Percentiles rank a stretch among this genome's conserved stretches.
Evolutionary conservation across 1,140 invertebrate genomes (phyloP).

Genomic region (Semibalanus balanoides): DNA sequence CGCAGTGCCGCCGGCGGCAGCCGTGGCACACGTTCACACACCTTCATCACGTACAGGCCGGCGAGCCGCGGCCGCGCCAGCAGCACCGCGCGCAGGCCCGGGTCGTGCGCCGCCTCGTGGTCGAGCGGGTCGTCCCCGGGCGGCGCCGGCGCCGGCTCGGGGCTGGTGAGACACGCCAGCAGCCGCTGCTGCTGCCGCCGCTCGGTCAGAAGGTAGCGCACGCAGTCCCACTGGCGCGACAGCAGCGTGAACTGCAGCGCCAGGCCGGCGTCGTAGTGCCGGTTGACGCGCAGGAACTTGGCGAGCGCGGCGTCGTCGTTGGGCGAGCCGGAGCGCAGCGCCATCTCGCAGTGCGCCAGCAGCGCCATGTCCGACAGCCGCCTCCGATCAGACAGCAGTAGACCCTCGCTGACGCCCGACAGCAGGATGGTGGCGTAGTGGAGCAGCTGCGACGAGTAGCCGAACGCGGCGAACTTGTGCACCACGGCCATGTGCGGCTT

Average conservation of each 20-base stretch:
- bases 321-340: neutral
- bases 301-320: neutral
- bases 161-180: neutral
- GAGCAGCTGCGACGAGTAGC: neutral
- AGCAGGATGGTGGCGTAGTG: neutral
- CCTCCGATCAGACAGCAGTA: neutral
- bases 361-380: neutral
- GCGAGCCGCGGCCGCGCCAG: neutral
- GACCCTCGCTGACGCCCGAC: neutral
- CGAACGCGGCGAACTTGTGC: conserved; percentile 3
- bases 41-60: neutral
- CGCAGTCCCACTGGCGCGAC: neutral
- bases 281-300: neutral
- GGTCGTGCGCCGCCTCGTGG: neutral
- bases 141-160: neutral
- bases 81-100: neutral
- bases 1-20: neutral
- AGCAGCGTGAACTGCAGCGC: neutral
- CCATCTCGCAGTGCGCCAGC: neutral
- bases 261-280: neutral
- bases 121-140: neutral
- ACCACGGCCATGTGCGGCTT: neutral
- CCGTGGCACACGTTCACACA: neutral
- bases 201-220: neutral
- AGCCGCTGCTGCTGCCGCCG: neutral